These are phyloP conservation scores for Clupea harengus DNA, from an alignment of 2,113 vertebrate genomes.

Conservation along the genomic window DNA sequence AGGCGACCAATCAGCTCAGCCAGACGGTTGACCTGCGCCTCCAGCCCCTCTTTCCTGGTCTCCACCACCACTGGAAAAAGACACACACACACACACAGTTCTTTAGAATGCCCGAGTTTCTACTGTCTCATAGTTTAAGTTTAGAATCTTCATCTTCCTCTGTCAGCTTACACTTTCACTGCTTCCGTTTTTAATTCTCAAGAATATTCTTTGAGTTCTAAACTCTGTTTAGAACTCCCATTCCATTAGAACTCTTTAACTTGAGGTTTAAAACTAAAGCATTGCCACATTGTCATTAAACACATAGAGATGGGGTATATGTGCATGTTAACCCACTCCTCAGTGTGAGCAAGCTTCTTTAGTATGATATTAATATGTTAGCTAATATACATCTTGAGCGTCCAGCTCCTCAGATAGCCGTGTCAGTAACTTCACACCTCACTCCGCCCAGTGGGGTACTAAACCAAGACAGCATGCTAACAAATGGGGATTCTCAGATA, in stretches of 20 bases:
- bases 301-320: not conserved
- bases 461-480: constrained; percentile 3
- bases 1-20: constrained; percentile 89
- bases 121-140: not conserved
- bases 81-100: constrained; percentile 32
- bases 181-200: not conserved
- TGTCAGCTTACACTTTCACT: constrained; percentile 20
- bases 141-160: not conserved
- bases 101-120: no score
- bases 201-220: no score
- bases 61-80: constrained; percentile 69
- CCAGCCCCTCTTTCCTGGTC: constrained; percentile 85
- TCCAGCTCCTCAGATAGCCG: not conserved
- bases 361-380: not conserved
- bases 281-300: no score
- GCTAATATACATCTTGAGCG: not conserved
- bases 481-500: not conserved
- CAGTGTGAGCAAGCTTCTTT: not conserved
- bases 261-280: not conserved
- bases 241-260: no score
- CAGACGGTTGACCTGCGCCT: constrained; percentile 87
- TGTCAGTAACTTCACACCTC: not conserved
- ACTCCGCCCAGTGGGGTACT: not conserved
- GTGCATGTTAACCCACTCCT: not conserved
- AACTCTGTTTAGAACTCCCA: not conserved